These are phyloP conservation scores for Melipona quadrifasciata DNA, from an alignment of 1,140 invertebrate genomes.

Conservation along the genomic window DNA sequence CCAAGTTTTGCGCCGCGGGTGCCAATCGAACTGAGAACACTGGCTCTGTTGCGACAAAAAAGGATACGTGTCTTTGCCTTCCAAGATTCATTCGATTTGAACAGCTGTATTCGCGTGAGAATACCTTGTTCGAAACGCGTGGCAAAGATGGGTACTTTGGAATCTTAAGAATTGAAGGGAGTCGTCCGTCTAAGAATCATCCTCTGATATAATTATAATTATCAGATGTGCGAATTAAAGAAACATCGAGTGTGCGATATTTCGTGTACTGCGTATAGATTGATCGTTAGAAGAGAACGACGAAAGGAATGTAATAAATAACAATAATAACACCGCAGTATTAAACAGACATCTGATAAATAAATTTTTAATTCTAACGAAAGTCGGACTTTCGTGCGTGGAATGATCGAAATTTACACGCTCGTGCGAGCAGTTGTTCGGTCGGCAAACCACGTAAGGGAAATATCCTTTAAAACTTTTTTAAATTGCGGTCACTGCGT, in stretches of 20 bases:
- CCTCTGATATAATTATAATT: neutral
- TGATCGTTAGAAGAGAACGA: neutral
- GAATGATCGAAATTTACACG: constrained; percentile 8
- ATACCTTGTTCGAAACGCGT: neutral
- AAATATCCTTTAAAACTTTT: constrained; percentile 51
- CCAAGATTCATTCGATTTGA: neutral
- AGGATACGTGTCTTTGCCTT: no score
- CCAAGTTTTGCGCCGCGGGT: neutral
- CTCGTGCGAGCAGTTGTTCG: constrained; percentile 19
- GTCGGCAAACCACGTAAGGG: constrained; percentile 31
- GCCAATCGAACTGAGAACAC: neutral
- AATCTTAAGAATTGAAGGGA: neutral
- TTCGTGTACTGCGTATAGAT: no score
- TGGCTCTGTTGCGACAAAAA: neutral
- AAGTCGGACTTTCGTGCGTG: neutral
- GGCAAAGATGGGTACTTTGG: neutral
- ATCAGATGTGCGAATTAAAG: neutral
- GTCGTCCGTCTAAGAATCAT: neutral
- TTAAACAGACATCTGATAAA: neutral
- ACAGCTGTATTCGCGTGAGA: no score
- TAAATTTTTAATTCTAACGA: neutral
- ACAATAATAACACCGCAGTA: neutral
- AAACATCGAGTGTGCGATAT: neutral
- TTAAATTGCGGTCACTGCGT: constrained; percentile 54
- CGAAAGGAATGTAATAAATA: neutral